Evolutionary conservation across 2,888 invertebrate genomes (phyloP), one percentile per base, ranked within the genome.

Genomic region (Cordilura impudica): DNA sequence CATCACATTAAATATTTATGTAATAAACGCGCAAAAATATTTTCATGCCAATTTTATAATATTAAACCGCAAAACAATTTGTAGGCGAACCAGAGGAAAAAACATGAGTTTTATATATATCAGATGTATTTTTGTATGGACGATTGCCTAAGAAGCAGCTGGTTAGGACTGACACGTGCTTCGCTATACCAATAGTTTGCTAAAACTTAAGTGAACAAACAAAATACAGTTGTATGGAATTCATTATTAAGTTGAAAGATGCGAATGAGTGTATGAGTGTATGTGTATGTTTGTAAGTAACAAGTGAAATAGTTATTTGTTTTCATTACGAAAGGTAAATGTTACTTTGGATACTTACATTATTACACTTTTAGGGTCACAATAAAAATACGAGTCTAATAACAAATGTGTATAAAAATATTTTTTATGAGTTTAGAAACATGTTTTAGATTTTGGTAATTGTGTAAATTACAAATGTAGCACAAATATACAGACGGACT

Each of bases 1-100:
- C 65, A 65, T 2, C 51, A 19, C 29, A 65, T 78, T 54, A 78
- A 73, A 65, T 60, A 78, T 78, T 67, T 47, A 78, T 78, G 78
- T 39, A 73, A 69, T 78, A 73, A 78, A 31, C 23, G 45, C 63
- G 51, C 54, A 53, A 39, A 31, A 63, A 29, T 2, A 39, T 19
- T 21, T 35, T 39, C 69, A 65, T 73, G 69, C 73, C 69, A 65
- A 65, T 70, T 73, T 78, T 18, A 54, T 77, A 26, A 14, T 56
- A 47, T 4, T 47, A 29, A 78, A 73, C 73, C 78, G 69, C 73
- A 78, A 70, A 65, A 43, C 56, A 73, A 73, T 73, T 73, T 71
- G 67, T 73, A 69, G 49, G 72, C 69, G 73, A 69, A 73, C n/a
- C 26, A 49, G n/a, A n/a, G 63, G 31, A 31, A 51, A 51, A 43